These are phyloP conservation scores for Tuta absoluta DNA, from an alignment of 2,888 invertebrate species.

Conservation along the genomic window DNA sequence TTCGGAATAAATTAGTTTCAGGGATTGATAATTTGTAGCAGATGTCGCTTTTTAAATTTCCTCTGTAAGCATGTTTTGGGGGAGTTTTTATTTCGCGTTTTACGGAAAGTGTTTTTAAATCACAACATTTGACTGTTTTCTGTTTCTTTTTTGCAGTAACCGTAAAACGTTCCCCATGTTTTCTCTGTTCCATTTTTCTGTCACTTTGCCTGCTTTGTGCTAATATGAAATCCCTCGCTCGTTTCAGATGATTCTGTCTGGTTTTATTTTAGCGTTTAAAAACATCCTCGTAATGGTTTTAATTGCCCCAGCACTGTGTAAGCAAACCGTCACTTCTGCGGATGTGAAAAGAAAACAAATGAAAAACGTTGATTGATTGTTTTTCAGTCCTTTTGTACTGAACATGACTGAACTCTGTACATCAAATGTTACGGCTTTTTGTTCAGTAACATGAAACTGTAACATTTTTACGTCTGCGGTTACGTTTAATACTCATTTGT, in stretches of 20 bases:
- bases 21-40: slow-evolving; percentile 54
- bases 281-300: slow-evolving; percentile 19
- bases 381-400: slow-evolving; percentile 26
- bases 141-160: slow-evolving; percentile 7
- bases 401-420: background rate
- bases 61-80: slow-evolving; percentile 49
- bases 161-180: background rate
- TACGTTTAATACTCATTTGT: slow-evolving; percentile 30
- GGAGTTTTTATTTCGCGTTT: slow-evolving; percentile 15
- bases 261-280: slow-evolving; percentile 13
- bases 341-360: slow-evolving; percentile 23
- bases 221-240: background rate
- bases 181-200: background rate
- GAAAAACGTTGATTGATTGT: slow-evolving; percentile 27
- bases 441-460: slow-evolving; percentile 37
- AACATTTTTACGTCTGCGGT: slow-evolving; percentile 35
- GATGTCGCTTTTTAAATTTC: slow-evolving; percentile 67
- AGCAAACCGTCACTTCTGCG: slow-evolving; percentile 14
- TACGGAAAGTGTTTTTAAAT: slow-evolving; percentile 21
- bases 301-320: slow-evolving; percentile 20
- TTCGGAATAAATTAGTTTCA: slow-evolving; percentile 57
- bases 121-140: background rate
- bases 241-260: background rate
- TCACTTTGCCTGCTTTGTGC: background rate
- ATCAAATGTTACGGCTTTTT: slow-evolving; percentile 25